These are phyloP conservation scores for Hexactinellida sp. DNA, from an alignment of 37 sponge, comb jelly and placozoan genomes.

Conservation along the genomic window DNA sequence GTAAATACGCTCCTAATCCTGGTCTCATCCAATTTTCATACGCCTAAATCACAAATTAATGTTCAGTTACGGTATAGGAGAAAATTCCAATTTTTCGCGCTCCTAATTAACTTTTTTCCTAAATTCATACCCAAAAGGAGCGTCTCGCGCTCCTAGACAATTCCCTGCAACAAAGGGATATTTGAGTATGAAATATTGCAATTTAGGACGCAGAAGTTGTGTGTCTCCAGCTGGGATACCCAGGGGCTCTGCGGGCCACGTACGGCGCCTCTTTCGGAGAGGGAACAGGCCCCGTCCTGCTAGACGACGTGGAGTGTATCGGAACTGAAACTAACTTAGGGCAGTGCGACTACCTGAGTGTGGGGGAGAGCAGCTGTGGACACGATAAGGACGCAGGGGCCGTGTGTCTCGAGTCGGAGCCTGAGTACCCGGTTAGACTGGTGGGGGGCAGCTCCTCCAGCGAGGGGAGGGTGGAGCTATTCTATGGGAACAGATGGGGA, in stretches of 20 bases:
- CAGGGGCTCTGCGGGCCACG: neutral
- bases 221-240: neutral
- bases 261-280: neutral
- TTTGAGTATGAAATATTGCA: no score
- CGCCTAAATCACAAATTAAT: no score
- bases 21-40: no score
- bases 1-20: no score
- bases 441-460: neutral
- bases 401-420: neutral
- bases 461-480: neutral
- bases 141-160: no score
- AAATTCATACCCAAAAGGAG: no score
- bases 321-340: neutral
- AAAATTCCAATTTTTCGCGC: no score
- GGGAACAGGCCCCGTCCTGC: neutral
- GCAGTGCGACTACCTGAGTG: neutral
- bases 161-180: no score
- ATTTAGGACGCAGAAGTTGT: neutral
- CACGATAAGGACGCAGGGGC: neutral
- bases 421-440: neutral
- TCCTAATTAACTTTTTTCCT: no score
- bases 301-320: constrained; percentile 1
- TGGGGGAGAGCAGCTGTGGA: neutral
- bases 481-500: neutral
- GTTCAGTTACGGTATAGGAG: no score